Evolutionary conservation across 2,797 vertebrate genomes (phyloP), one percentile per base, ranked within the genome.

Genomic region (Hylomyscus alleni): DNA sequence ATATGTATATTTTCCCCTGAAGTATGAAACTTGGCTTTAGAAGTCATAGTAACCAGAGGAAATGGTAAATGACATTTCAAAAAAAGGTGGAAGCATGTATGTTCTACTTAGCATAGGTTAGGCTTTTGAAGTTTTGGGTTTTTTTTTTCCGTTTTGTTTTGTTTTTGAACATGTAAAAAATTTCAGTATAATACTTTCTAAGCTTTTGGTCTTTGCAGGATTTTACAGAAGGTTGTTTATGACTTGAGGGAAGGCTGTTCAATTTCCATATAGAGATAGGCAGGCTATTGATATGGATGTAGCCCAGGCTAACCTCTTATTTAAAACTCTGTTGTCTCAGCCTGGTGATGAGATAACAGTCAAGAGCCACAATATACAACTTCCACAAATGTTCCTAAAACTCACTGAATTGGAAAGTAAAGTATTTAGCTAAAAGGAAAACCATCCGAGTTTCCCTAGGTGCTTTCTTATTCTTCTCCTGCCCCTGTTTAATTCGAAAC

Each of bases 151-250:
- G 47, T 4, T 4, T 4, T 4, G 47, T 50, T 54, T 54, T 56
- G 1, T 37, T 62, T 62, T 73, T 73, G 52, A 88, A 76, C 8
- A 24, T 29, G 34, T 78, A 47, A 84, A 85, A 73, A 67, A 40
- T 76, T 91, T 91, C n/a, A 77, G 1, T 52, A 44, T 72, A 92
- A 89, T 37, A 54, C n/a, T 69, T 73, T 24, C 24, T 87, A 20
- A 65, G 4, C 34, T 91, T 89, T 84, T 89, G 80, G 89, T 84
- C 82, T 50, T 40, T 83, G 26, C 50, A 95, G 80, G 73, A 86
- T 60, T 56, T 77, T 80, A 81, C 8, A 24, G 62, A 54, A 65
- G 52, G 17, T 60, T 7, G 44, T 91, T 72, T 56, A 83, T 5
- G 29, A 65, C 24, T 90, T 26, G 22, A 69, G 47, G 31, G 62